Conservation (phyloP, 2,113 vertebrate genomes). For the Oxyruncus cristatus region DNA sequence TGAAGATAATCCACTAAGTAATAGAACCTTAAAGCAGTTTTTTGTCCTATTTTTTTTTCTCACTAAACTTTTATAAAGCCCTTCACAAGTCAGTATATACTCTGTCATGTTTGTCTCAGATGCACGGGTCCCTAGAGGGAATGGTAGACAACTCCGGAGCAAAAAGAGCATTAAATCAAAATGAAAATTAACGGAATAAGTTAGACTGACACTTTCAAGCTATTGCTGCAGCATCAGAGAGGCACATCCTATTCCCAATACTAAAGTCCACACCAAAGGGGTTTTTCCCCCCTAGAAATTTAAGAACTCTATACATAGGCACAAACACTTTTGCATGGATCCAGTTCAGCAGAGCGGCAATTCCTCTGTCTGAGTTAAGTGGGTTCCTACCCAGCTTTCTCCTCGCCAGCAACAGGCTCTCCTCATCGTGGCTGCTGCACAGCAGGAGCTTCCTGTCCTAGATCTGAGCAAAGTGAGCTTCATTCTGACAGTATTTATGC, state of each 20-base stretch:
- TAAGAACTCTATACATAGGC: background rate
- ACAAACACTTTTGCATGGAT: background rate
- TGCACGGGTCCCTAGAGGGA: background rate
- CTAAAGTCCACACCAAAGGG: background rate
- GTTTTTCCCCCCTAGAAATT: background rate
- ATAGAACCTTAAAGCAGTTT: background rate
- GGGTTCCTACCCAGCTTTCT: background rate
- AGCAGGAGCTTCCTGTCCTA: conserved; percentile 13
- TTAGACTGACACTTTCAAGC: background rate
- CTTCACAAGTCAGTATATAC: background rate
- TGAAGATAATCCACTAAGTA: background rate
- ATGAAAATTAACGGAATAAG: background rate
- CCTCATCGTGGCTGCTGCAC: background rate
- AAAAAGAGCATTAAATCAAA: background rate
- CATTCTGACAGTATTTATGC: background rate
- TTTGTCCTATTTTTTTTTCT: background rate
- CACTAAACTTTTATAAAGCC: background rate
- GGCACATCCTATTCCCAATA: background rate
- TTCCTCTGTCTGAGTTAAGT: background rate
- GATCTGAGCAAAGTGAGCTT: background rate
- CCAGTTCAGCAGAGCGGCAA: background rate
- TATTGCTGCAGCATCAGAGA: background rate
- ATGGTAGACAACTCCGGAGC: background rate
- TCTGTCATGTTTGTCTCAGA: background rate
- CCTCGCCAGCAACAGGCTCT: background rate